These are phyloP conservation scores for Nyctereutes procyonoides DNA, from an alignment of 2,113 vertebrate species.

Conservation along the genomic window DNA sequence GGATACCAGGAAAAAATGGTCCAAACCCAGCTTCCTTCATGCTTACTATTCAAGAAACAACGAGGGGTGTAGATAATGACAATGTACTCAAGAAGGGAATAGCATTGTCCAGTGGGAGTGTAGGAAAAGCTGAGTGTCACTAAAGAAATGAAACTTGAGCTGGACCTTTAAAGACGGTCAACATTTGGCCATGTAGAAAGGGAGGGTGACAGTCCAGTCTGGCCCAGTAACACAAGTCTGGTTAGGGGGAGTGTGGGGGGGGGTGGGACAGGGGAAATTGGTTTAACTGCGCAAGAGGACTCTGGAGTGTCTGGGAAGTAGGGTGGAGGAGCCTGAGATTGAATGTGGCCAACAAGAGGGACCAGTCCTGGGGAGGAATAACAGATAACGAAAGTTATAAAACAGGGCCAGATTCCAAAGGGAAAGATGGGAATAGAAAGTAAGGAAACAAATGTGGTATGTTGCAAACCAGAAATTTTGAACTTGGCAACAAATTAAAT, in stretches of 20 bases:
- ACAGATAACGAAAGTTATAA: not conserved
- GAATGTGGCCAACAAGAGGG: not conserved
- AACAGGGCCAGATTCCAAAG: not conserved
- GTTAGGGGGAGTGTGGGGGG: not conserved
- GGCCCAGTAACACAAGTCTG: not conserved
- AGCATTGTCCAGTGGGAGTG: not conserved
- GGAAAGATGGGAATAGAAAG: constrained; percentile 7
- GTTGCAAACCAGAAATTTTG: not conserved
- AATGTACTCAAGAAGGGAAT: constrained; percentile 17
- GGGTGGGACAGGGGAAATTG: not conserved
- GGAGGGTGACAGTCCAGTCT: not conserved
- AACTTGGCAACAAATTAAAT: constrained; percentile 22
- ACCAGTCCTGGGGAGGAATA: not conserved
- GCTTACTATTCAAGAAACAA: constrained; percentile 48
- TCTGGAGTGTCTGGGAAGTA: not conserved
- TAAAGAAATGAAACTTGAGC: not conserved
- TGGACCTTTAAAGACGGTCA: constrained; percentile 36
- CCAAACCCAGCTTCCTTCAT: not conserved
- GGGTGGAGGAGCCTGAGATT: not conserved
- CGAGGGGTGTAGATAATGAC: not conserved
- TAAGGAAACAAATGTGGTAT: constrained; percentile 13
- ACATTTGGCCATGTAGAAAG: not conserved
- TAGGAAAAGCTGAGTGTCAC: constrained; percentile 24
- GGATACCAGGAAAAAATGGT: not conserved
- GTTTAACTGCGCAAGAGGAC: not conserved